A percentile compares a stretch with the other conserved stretches of the same genome.
These are phyloP conservation scores for Recurvirostra avosetta DNA, from an alignment of 2,113 vertebrate species.

Conservation along the genomic window DNA sequence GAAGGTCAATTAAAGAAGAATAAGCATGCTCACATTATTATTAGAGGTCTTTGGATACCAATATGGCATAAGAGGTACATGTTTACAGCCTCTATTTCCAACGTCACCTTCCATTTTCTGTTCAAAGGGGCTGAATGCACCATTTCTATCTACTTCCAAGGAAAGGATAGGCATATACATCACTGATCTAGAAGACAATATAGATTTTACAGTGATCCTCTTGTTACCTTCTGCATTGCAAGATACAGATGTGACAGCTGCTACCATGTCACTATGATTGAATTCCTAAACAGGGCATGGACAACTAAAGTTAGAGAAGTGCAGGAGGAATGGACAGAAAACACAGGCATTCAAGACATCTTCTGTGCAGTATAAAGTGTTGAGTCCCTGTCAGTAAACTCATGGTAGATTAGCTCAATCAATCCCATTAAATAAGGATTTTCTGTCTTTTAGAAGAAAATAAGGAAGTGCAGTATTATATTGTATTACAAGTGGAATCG, in stretches of 20 bases:
- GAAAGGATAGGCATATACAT: accelerated
- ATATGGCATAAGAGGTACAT: background rate
- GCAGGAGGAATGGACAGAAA: background rate
- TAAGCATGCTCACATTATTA: background rate
- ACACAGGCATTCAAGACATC: background rate
- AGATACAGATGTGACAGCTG: background rate
- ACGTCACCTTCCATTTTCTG: background rate
- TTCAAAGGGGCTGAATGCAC: background rate
- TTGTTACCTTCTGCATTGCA: background rate
- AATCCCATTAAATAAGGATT: background rate
- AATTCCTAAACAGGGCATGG: background rate
- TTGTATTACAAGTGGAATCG: background rate
- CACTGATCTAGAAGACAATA: background rate
- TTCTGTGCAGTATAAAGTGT: background rate
- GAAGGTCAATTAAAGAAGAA: background rate
- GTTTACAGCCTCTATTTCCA: background rate
- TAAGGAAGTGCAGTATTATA: background rate
- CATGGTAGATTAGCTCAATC: background rate
- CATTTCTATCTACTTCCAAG: background rate
- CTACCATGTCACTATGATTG: background rate
- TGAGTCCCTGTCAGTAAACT: background rate
- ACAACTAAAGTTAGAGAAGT: background rate
- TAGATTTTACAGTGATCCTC: background rate
- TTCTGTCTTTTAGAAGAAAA: background rate
- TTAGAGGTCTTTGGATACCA: background rate